These are phyloP conservation scores for Empidonax alnorum DNA, from an alignment of 2,113 vertebrate genomes.

Conservation along the genomic window DNA sequence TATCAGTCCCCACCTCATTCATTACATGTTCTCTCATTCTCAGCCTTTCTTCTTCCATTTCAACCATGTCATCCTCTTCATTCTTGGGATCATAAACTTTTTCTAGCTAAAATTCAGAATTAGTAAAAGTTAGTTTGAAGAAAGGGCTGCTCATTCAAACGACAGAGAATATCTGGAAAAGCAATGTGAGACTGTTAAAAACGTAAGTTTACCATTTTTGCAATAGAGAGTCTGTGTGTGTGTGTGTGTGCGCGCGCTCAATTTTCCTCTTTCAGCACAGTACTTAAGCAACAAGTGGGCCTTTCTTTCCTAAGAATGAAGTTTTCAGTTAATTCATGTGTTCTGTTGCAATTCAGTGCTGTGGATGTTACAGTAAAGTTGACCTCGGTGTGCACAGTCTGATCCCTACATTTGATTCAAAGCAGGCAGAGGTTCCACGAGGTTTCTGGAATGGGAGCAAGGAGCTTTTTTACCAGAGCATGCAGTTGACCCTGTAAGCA, in stretches of 20 bases:
- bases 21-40: conserved; percentile 98
- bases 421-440: background rate
- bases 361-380: background rate
- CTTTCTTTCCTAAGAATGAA: conserved; percentile 14
- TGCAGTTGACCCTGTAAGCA: background rate
- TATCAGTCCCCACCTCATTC: conserved; percentile 85
- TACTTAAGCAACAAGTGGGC: conserved; percentile 8
- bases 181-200: background rate
- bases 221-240: background rate
- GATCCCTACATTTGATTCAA: background rate
- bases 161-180: background rate
- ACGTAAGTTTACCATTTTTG: background rate
- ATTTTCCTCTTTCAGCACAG: background rate
- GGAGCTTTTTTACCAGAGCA: background rate
- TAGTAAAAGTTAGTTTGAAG: background rate
- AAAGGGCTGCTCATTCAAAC: background rate
- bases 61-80: conserved; percentile 97
- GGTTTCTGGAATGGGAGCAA: background rate
- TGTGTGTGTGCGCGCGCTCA: background rate
- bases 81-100: conserved; percentile 96
- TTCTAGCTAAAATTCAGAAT: conserved; percentile 84
- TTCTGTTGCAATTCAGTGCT: background rate
- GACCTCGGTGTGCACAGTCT: background rate
- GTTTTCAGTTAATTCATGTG: conserved; percentile 1
- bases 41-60: conserved; percentile 97